Conservation (phyloP, 2,113 vertebrate species). For the Etheostoma spectabile region DNA sequence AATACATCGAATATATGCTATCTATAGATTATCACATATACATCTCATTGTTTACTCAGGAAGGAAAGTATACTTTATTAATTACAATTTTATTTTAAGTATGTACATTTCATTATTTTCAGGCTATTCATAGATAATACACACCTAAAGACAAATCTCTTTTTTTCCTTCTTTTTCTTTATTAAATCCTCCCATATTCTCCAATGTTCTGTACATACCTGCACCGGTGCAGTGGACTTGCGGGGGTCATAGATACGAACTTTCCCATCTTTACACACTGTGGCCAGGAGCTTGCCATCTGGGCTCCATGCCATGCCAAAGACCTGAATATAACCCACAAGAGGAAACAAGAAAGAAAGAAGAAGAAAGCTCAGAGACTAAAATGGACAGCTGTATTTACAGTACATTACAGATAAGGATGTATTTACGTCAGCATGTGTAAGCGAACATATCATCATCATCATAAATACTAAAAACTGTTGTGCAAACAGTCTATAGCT, state of each 20-base stretch:
- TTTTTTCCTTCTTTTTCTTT: not conserved
- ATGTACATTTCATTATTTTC: not conserved
- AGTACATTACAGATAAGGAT: too few species aligned
- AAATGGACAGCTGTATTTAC: not conserved
- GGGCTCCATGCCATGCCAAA: slow-evolving; percentile 95
- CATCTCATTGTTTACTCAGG: not conserved
- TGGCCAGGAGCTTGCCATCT: slow-evolving; percentile 90
- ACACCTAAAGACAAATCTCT: not conserved
- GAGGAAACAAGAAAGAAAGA: not conserved
- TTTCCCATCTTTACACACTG: slow-evolving; percentile 91
- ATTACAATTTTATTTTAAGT: too few species aligned
- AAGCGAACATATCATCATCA: not conserved
- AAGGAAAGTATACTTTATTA: too few species aligned
- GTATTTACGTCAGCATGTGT: not conserved
- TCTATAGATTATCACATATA: not conserved
- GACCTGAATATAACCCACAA: slow-evolving; percentile 82
- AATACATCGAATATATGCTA: not conserved
- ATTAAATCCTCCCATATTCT: not conserved
- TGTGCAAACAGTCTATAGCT: not conserved
- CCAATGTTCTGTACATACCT: slow-evolving; percentile 79
- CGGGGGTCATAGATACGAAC: slow-evolving; percentile 92
- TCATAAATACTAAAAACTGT: not conserved
- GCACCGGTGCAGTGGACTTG: slow-evolving; percentile 80
- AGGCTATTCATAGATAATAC: not conserved
- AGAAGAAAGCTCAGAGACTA: not conserved